Evolutionary conservation across 2,797 vertebrate species (phyloP).

Genomic region (Catharus ustulatus): DNA sequence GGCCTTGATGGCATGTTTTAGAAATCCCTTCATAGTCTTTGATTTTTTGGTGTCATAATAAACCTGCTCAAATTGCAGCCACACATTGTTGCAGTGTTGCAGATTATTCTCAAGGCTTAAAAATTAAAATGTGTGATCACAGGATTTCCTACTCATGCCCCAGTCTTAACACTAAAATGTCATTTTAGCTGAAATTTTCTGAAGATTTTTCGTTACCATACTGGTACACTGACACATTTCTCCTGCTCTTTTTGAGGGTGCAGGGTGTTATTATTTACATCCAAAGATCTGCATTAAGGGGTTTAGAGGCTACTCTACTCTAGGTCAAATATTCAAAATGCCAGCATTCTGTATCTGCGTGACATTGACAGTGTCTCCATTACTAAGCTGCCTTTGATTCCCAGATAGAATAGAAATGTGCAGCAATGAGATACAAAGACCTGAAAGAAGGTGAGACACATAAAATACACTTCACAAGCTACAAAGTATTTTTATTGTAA

Average conservation of each 20-base stretch:
- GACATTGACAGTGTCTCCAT: neutral
- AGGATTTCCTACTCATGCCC: neutral
- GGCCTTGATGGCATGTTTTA: neutral
- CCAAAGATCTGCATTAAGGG: neutral
- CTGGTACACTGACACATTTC: neutral
- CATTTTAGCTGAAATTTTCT: neutral
- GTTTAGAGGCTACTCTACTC: neutral
- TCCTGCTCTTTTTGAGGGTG: neutral
- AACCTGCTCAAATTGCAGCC: neutral
- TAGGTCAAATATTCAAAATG: neutral
- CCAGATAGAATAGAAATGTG: neutral
- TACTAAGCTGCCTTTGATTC: neutral
- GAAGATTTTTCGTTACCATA: neutral
- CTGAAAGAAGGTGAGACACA: neutral
- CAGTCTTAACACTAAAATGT: neutral
- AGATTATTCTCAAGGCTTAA: neutral
- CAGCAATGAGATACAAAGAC: neutral
- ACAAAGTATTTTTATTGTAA: neutral
- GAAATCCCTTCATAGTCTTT: neutral
- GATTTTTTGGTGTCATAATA: neutral
- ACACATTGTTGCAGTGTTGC: neutral
- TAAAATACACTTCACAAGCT: neutral
- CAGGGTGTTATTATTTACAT: neutral
- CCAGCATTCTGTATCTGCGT: neutral
- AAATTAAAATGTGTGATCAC: neutral